Evolutionary conservation across 2,797 vertebrate genomes (phyloP).

Genomic region (Poecile montanus): DNA sequence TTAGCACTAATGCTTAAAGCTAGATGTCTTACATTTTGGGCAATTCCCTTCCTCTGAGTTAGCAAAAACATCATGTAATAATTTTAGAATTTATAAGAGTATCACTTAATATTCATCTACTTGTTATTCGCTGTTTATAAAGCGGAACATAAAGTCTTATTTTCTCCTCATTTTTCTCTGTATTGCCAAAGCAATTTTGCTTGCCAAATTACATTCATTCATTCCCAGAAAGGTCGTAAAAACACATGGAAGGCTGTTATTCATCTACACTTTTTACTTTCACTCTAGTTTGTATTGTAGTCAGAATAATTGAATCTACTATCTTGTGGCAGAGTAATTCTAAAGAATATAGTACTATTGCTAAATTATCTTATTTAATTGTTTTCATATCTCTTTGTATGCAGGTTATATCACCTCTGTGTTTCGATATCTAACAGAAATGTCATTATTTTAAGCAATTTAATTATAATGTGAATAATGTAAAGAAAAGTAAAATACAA

Average conservation of each 20-base stretch:
- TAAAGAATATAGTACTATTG: background rate
- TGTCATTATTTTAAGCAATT: background rate
- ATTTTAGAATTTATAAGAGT: slow-evolving; percentile 20
- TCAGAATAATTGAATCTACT: slow-evolving; percentile 10
- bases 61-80: background rate
- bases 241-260: background rate
- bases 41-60: background rate
- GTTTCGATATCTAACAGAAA: background rate
- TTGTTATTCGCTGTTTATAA: slow-evolving; percentile 14
- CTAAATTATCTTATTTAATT: background rate
- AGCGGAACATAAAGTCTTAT: slow-evolving; percentile 11
- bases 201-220: slow-evolving; percentile 4
- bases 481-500: background rate
- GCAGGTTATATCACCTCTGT: background rate
- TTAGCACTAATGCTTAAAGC: background rate
- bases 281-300: background rate
- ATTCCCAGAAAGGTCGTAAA: slow-evolving; percentile 17
- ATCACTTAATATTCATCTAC: background rate
- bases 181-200: slow-evolving; percentile 22
- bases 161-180: slow-evolving; percentile 27
- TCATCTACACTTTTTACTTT: slow-evolving; percentile 17
- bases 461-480: background rate
- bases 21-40: background rate
- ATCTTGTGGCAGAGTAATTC: slow-evolving; percentile 19
- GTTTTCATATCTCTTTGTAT: background rate